Percentiles rank a stretch among this genome's conserved stretches.
phyloP scores from a whole-genome alignment of 1,140 invertebrate species.

The Rhopalosiphum maidis region DNA sequence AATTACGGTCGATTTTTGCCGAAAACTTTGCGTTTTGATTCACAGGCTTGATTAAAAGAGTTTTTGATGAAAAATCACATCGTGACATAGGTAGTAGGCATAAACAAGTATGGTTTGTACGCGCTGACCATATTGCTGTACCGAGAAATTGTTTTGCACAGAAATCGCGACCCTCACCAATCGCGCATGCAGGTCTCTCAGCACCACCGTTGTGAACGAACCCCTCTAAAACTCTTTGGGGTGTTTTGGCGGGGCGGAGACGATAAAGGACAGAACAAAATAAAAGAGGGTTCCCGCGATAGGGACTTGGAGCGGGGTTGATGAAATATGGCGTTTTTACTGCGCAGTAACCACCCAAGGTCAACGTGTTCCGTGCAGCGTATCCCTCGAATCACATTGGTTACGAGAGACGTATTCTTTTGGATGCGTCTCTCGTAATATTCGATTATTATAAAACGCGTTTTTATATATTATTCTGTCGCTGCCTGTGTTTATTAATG shows the following conservation, averaged over 20 bases:
- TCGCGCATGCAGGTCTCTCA: not conserved
- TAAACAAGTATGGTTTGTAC: not conserved
- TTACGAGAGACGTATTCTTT: too few relatives aligned
- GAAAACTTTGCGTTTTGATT: not conserved
- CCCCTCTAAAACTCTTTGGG: not conserved
- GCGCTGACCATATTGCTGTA: not conserved
- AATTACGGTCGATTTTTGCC: not conserved
- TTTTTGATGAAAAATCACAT: not conserved
- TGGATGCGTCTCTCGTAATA: not conserved
- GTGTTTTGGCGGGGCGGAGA: not conserved
- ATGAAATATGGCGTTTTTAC: not conserved
- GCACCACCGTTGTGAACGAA: not conserved
- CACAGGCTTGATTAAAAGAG: not conserved
- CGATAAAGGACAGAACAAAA: not conserved
- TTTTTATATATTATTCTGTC: not conserved
- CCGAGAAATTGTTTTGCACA: not conserved
- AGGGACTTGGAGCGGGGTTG: not conserved
- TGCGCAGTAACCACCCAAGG: conserved; percentile 17
- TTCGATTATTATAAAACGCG: not conserved
- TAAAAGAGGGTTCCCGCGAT: not conserved
- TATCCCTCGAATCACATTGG: not conserved
- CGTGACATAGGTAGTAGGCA: too few relatives aligned
- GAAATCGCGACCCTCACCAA: not conserved
- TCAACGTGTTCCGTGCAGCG: not conserved
- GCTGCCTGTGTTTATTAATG: not conserved